Conservation (phyloP, 2,888 invertebrate species). For the Callimorpha dominula region DNA sequence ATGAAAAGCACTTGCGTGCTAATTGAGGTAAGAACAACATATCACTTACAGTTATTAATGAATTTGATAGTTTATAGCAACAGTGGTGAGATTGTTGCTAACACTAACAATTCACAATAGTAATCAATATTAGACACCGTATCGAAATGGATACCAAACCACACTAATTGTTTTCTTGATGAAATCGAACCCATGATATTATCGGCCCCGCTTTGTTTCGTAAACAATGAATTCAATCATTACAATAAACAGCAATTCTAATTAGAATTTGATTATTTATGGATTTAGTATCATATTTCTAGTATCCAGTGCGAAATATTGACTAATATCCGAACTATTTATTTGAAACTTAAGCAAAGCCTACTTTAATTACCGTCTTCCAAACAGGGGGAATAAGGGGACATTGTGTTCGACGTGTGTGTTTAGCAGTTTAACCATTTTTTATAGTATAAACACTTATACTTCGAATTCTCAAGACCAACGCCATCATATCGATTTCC, state of each 20-base stretch:
- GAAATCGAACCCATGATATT: constrained; percentile 23
- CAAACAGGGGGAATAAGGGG: not conserved
- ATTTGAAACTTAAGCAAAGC: not conserved
- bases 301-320: not conserved
- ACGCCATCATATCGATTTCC: no score
- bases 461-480: no score
- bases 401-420: not conserved
- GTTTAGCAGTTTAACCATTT: not conserved
- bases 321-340: not conserved
- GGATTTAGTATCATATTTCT: constrained; percentile 2
- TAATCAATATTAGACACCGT: constrained; percentile 8
- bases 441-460: not conserved
- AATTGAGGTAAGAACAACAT: no score
- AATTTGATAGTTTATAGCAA: no score
- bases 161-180: constrained; percentile 32
- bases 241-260: constrained; percentile 29
- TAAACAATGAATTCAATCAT: constrained; percentile 38
- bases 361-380: not conserved
- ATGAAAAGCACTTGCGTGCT: no score
- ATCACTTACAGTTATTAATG: no score
- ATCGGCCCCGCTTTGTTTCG: constrained; percentile 15
- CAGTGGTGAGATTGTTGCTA: no score
- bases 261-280: constrained; percentile 43
- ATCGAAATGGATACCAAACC: constrained; percentile 17
- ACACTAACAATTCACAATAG: not conserved